Conservation (phyloP, 2,888 invertebrate genomes). For the Aromia moschata region DNA sequence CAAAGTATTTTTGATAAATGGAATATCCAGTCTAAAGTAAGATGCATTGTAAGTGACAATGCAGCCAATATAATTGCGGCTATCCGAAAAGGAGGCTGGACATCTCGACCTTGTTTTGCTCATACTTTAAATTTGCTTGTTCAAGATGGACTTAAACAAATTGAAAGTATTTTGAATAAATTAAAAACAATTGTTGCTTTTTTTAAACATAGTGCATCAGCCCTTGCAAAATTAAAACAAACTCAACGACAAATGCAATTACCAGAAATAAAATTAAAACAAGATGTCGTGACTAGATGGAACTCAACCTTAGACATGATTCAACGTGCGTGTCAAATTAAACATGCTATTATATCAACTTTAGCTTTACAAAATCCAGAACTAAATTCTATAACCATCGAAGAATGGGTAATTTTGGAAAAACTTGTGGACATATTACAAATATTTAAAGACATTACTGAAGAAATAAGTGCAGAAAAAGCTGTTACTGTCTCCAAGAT, state of each 20-base stretch:
- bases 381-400: not conserved
- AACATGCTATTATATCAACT: not conserved
- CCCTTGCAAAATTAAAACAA: conserved; percentile 4
- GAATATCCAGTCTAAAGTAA: conserved; percentile 28
- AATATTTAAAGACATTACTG: not conserved
- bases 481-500: not conserved
- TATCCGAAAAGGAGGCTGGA: conserved; percentile 36
- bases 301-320: conserved; percentile 3
- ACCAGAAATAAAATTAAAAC: conserved; percentile 1
- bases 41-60: conserved; percentile 41
- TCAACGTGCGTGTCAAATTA: not conserved
- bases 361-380: not conserved
- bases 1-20: conserved; percentile 40
- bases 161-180: not conserved
- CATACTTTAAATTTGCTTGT: conserved; percentile 6
- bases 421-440: not conserved
- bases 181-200: not conserved
- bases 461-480: not conserved
- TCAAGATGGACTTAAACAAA: not conserved
- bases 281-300: conserved; percentile 5
- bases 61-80: conserved; percentile 44
- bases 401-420: not conserved
- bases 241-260: conserved; percentile 5
- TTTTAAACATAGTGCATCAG: conserved; percentile 1
- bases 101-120: conserved; percentile 30